Evolutionary conservation across 2,888 invertebrate species (phyloP), one percentile per base, ranked within the genome.

Genomic region (Acronicta leporina): DNA sequence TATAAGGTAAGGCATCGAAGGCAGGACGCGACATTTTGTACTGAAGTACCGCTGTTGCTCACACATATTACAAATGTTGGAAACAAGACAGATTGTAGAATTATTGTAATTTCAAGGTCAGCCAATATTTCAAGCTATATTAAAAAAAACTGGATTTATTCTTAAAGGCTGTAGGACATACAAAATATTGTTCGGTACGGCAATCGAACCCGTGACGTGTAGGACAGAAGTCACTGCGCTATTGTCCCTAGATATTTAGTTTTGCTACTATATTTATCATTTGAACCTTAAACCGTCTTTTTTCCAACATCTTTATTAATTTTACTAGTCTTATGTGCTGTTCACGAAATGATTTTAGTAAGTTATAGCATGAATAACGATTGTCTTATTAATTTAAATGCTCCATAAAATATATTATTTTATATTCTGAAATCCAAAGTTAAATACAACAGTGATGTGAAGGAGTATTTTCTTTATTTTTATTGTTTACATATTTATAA

Each of bases 1-100:
- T 77, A 62, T 46, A 64, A 60, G 57, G 73, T 79, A 82, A 79
- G 80, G 82, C 82, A 81, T 69, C 62, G 63, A 75, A 77, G 73
- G 68, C 68, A 73, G 78, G 77, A 68, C 71, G 68, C 62, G 69
- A 69, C 69, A 55, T 42, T 77, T 72, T 76, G 73, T 77, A 77
- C 75, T 68, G 63, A 58, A 42, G 74, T 70, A 73, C 69, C 44
- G 51, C 54, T 57, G 40, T 50, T 53, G 63, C 47, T 57, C 27
- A 10, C 2, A 14, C 11, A 42, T 25, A 27, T 10, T 43, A 45
- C 20, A 35, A 27, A 45, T 14, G 5, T 11, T 11, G 11, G 11
- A 20, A 42, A 51, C 35, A 27, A 64, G 54, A 53, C 25, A 48
- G 38, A 53, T 62, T 38, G 40, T 46, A n/a, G 46, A 9, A 46